Percentiles rank a stretch among this genome's conserved stretches.
These are phyloP conservation scores for Pitta sordida DNA, from an alignment of 2,113 vertebrate species.

Conservation along the genomic window DNA sequence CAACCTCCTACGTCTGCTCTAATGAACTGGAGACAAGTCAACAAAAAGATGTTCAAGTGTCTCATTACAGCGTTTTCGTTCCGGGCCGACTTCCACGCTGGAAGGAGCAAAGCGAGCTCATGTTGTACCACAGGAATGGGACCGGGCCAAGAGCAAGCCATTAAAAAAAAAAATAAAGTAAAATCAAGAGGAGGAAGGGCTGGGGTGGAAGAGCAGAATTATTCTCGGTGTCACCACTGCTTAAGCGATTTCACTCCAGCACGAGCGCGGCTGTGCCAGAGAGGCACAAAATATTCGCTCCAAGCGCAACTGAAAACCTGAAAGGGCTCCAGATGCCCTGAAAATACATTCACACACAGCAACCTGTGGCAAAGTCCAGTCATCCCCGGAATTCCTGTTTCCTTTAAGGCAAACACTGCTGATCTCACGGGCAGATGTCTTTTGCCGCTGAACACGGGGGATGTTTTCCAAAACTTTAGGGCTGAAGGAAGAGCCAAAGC, in stretches of 20 bases:
- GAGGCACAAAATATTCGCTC: not conserved
- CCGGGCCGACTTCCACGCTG: not conserved
- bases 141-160: not conserved
- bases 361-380: not conserved
- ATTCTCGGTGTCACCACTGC: not conserved
- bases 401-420: not conserved
- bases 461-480: not conserved
- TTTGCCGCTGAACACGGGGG: not conserved
- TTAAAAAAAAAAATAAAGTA: no score
- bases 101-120: not conserved
- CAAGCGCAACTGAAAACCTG: not conserved
- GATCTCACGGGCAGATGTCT: not conserved
- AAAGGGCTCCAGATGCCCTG: not conserved
- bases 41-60: not conserved
- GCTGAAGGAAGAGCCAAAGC: not conserved
- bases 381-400: not conserved
- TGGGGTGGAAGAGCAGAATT: not conserved
- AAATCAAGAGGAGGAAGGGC: not conserved
- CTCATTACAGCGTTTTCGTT: not conserved
- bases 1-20: conserved; percentile 20
- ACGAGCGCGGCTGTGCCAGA: not conserved
- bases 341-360: not conserved
- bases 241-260: not conserved
- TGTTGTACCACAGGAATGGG: not conserved
- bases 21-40: conserved; percentile 47